phyloP scores from a whole-genome alignment of 2,888 invertebrate species.

The Cosmorhoe ocellata region DNA sequence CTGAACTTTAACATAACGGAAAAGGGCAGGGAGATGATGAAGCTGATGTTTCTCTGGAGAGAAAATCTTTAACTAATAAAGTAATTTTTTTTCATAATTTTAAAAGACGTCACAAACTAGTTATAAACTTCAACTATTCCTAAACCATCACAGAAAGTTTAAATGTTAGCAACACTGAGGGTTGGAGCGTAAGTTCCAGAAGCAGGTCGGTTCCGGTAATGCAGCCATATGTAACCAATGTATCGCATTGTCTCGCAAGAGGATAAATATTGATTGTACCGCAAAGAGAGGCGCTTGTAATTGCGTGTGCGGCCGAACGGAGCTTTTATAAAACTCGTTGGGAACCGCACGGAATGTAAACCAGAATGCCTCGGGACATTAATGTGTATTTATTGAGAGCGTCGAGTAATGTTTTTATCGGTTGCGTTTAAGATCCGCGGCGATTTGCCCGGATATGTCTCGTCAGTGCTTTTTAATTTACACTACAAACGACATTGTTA shows the following conservation, averaged over 20 bases:
- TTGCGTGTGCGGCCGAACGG: conserved; percentile 77
- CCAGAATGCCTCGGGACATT: conserved; percentile 78
- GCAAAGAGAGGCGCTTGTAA: conserved; percentile 77
- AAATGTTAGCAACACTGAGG: neutral
- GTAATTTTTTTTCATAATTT: too few relatives aligned
- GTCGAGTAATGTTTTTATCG: conserved; percentile 81
- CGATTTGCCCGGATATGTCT: conserved; percentile 61
- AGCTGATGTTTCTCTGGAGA: too few relatives aligned
- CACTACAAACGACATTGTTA: conserved; percentile 40
- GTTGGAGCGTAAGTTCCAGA: conserved; percentile 48
- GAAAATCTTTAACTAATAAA: too few relatives aligned
- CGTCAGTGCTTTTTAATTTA: conserved; percentile 47
- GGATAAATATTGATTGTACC: conserved; percentile 75
- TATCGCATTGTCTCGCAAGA: conserved; percentile 63
- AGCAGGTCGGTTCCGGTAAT: conserved; percentile 50
- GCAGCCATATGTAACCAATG: conserved; percentile 44
- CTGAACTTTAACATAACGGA: too few relatives aligned
- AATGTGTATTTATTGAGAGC: conserved; percentile 82
- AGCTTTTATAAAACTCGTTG: conserved; percentile 80
- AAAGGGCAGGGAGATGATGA: too few relatives aligned
- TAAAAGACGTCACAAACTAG: too few relatives aligned
- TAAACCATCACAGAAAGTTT: too few relatives aligned
- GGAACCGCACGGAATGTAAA: conserved; percentile 80
- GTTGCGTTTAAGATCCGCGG: conserved; percentile 59
- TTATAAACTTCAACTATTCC: too few relatives aligned